These are phyloP conservation scores for Myotis davidii DNA, from an alignment of 2,113 vertebrate species.

Conservation along the genomic window DNA sequence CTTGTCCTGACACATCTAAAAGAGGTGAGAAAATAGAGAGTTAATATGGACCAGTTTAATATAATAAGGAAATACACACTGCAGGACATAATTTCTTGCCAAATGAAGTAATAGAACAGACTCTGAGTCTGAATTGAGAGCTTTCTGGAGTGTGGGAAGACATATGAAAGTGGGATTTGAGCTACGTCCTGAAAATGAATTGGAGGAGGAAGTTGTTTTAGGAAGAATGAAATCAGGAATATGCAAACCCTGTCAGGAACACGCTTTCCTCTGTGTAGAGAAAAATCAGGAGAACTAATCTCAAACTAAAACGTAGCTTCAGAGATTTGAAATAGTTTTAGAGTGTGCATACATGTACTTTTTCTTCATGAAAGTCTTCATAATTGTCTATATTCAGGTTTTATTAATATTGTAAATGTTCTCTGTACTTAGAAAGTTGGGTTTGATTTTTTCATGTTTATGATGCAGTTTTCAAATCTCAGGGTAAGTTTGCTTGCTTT, in stretches of 20 bases:
- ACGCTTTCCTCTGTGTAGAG: neutral
- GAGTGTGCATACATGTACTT: neutral
- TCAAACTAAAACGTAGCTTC: neutral
- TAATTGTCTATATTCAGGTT: neutral
- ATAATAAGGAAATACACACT: neutral
- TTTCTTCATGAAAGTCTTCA: neutral
- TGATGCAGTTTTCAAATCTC: slow-evolving; percentile 13
- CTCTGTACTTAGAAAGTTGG: neutral
- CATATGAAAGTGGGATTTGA: neutral
- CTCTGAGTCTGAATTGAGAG: neutral
- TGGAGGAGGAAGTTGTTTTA: neutral
- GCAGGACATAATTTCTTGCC: neutral
- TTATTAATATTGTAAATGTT: neutral
- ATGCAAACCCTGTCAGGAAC: neutral
- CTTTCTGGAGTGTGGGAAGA: neutral
- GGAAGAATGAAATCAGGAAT: neutral
- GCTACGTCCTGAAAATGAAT: neutral
- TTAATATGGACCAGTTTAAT: neutral
- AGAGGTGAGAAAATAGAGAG: neutral
- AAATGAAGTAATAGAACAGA: neutral
- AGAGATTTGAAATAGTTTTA: neutral
- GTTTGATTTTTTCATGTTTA: slow-evolving; percentile 6
- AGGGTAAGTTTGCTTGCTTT: neutral
- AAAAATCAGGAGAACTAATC: neutral
- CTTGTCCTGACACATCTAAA: neutral